phyloP scores from a whole-genome alignment of 2,888 invertebrate species.

The Encarsia formosa region DNA sequence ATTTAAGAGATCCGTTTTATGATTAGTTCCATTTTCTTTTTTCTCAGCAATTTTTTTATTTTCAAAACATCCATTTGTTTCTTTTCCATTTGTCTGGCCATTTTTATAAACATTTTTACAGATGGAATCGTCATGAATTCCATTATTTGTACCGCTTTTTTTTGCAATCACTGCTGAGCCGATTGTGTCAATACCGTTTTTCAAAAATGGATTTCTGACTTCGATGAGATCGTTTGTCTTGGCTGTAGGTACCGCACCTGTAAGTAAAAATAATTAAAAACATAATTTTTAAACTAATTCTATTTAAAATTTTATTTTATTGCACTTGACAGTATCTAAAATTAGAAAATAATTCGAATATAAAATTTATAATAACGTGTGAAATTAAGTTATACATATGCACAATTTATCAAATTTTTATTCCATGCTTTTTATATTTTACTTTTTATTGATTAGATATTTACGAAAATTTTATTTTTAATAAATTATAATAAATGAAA shows the following conservation, averaged over 20 bases:
- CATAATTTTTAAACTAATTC: neutral
- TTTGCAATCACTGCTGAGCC: constrained; percentile 13
- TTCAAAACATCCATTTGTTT: constrained; percentile 1
- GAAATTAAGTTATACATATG: no score
- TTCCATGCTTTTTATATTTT: no score
- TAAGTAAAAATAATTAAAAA: neutral
- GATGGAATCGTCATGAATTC: constrained; percentile 6
- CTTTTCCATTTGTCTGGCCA: constrained; percentile 5
- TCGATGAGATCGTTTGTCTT: constrained; percentile 12
- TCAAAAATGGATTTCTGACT: constrained; percentile 16
- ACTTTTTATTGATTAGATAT: no score
- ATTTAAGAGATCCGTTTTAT: constrained; percentile 21
- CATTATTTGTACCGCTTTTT: constrained; percentile 14
- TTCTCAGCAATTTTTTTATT: neutral
- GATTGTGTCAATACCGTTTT: constrained; percentile 18
- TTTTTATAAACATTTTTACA: constrained; percentile 14
- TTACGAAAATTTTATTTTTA: no score
- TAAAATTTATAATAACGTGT: no score
- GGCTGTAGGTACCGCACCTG: constrained; percentile 9
- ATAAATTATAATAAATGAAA: no score
- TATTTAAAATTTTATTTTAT: no score
- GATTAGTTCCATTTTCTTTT: constrained; percentile 12
- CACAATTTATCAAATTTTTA: no score
- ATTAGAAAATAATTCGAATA: no score
- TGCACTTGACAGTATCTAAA: no score